A percentile compares a stretch with the other conserved stretches of the same genome.
Evolutionary conservation across 2,797 vertebrate genomes (phyloP).

Genomic region (Myotis daubentonii): DNA sequence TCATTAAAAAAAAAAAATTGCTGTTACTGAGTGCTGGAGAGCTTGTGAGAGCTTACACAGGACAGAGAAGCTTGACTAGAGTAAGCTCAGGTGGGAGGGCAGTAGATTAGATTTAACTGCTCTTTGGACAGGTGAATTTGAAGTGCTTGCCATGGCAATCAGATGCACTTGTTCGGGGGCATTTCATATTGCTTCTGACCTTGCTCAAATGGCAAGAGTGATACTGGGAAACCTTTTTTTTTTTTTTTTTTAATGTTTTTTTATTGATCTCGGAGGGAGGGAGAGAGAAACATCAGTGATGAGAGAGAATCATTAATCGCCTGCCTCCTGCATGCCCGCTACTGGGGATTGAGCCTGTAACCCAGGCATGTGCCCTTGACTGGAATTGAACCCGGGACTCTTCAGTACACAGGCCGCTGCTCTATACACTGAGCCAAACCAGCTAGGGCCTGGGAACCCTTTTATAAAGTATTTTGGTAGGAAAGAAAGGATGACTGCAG

Average conservation of each 20-base stretch:
- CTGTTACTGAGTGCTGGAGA: neutral
- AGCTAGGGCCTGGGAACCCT: neutral
- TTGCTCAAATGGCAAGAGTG: neutral
- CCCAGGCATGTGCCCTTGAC: too few species aligned
- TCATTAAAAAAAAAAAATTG: neutral
- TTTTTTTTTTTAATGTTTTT: neutral
- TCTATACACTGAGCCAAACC: too few species aligned
- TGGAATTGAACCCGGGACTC: too few species aligned
- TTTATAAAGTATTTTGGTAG: conserved; percentile 28
- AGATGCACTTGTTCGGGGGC: neutral
- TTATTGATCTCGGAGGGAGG: too few species aligned
- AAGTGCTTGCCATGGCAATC: neutral
- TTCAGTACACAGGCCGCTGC: too few species aligned
- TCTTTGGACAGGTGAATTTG: conserved; percentile 48
- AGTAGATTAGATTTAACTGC: neutral
- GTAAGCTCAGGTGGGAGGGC: neutral
- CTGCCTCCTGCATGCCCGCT: too few species aligned
- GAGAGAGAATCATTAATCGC: too few species aligned
- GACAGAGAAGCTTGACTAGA: neutral
- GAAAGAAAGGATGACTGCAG: neutral
- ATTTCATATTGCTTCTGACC: conserved; percentile 5
- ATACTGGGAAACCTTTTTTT: neutral
- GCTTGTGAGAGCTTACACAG: neutral
- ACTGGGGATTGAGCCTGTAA: too few species aligned
- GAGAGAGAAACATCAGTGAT: too few species aligned